Percentiles rank a stretch among this genome's conserved stretches.
phyloP scores from a whole-genome alignment of 2,797 vertebrate genomes.

The Mycteria americana region DNA sequence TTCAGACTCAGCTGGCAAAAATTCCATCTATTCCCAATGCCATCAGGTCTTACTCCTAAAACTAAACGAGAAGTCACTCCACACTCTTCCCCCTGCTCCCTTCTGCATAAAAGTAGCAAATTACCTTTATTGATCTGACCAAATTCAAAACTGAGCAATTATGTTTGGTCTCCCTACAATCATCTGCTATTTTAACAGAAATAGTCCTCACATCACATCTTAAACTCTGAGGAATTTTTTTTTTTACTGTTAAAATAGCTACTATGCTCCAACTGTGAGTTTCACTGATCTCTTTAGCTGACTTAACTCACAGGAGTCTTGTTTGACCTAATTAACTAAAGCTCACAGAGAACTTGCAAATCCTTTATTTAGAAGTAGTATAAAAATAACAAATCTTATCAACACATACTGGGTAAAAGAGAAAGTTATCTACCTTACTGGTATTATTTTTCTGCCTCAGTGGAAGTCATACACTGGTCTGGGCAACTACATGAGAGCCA shows the following conservation, averaged over 20 bases:
- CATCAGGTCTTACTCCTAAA: neutral
- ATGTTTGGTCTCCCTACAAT: conserved; percentile 27
- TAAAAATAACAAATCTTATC: conserved; percentile 48
- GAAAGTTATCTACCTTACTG: neutral
- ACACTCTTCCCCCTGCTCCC: accelerated
- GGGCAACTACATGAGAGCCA: neutral
- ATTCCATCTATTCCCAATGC: neutral
- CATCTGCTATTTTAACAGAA: conserved; percentile 29
- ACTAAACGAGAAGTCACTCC: neutral
- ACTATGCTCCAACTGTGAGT: neutral
- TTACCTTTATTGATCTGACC: neutral
- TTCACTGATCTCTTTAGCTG: conserved; percentile 46
- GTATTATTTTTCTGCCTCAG: neutral
- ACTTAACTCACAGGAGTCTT: conserved; percentile 59
- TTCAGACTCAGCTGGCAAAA: neutral
- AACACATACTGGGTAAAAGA: neutral
- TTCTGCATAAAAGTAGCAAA: neutral
- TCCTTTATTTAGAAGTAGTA: conserved; percentile 46
- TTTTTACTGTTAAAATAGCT: conserved; percentile 54
- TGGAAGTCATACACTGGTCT: neutral
- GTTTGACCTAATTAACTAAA: conserved; percentile 63
- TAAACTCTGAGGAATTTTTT: conserved; percentile 47
- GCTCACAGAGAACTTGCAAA: conserved; percentile 35
- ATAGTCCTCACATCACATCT: conserved; percentile 30
- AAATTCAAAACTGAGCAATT: conserved; percentile 27